Evolutionary conservation across 2,113 vertebrate species (phyloP).

Genomic region (Saguinus imperator): DNA sequence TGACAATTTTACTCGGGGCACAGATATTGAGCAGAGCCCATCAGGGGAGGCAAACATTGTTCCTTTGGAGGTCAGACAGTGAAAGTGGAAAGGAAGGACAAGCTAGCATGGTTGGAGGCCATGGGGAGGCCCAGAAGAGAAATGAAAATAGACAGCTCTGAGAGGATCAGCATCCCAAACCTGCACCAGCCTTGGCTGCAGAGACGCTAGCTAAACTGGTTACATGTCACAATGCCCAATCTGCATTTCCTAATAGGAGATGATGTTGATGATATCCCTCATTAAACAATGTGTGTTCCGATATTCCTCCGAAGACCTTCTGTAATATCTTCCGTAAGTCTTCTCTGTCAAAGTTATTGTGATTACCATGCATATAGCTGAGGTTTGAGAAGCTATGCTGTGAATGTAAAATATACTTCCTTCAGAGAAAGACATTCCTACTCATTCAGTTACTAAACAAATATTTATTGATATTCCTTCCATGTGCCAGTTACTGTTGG

Average conservation of each 20-base stretch:
- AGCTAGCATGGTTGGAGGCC: neutral
- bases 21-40: neutral
- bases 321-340: neutral
- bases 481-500: neutral
- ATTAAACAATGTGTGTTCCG: neutral
- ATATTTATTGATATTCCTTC: neutral
- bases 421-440: neutral
- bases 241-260: neutral
- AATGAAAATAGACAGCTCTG: neutral
- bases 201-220: neutral
- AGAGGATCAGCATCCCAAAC: neutral
- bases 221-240: neutral
- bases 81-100: neutral
- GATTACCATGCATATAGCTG: neutral
- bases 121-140: neutral
- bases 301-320: neutral
- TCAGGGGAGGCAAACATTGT: neutral
- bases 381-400: neutral
- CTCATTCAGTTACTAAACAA: neutral
- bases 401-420: neutral
- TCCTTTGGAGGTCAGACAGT: neutral
- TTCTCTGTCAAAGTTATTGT: neutral
- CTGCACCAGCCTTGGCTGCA: neutral
- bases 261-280: neutral
- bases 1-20: neutral